Evolutionary conservation across 1,140 invertebrate species (phyloP).

Genomic region (Bilobella aurantiaca): DNA sequence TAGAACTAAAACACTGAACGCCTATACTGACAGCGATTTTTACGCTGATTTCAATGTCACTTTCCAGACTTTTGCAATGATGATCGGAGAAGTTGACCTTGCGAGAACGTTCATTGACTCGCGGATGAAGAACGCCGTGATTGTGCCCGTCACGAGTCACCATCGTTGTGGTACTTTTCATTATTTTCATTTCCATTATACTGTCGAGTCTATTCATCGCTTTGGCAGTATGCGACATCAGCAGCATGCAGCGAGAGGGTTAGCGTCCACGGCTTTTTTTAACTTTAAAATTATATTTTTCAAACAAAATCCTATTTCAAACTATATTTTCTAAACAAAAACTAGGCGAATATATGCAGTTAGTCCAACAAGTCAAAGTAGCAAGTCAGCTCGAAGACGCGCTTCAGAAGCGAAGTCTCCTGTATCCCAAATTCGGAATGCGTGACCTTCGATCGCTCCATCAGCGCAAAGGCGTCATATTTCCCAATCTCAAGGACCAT

Average conservation of each 20-base stretch:
- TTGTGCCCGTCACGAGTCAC: slow-evolving; percentile 34
- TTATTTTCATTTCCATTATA: slow-evolving; percentile 36
- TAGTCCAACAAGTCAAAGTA: slow-evolving; percentile 35
- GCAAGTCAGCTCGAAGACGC: slow-evolving; percentile 34
- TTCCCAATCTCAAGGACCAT: slow-evolving; percentile 35
- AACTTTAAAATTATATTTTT: not conserved
- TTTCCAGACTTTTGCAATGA: slow-evolving; percentile 35
- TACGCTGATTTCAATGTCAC: not conserved
- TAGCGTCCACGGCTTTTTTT: not conserved
- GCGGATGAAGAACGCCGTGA: slow-evolving; percentile 14
- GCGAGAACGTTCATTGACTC: slow-evolving; percentile 34
- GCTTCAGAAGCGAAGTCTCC: slow-evolving; percentile 30
- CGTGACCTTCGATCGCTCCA: slow-evolving; percentile 28
- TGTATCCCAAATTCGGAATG: slow-evolving; percentile 35
- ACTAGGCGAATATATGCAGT: slow-evolving; percentile 33
- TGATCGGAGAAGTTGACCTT: slow-evolving; percentile 28
- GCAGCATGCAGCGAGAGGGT: slow-evolving; percentile 32
- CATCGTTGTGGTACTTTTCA: slow-evolving; percentile 35
- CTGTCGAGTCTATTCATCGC: slow-evolving; percentile 34
- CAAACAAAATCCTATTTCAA: not conserved
- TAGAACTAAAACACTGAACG: too few relatives aligned
- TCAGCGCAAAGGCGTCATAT: slow-evolving; percentile 35
- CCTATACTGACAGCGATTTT: too few relatives aligned
- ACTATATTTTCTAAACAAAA: not conserved
- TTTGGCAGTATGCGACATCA: slow-evolving; percentile 34